A percentile compares a stretch with the other conserved stretches of the same genome.
These are phyloP conservation scores for Leptinotarsa tumamoca DNA, from an alignment of 2,888 invertebrate genomes.

Conservation along the genomic window DNA sequence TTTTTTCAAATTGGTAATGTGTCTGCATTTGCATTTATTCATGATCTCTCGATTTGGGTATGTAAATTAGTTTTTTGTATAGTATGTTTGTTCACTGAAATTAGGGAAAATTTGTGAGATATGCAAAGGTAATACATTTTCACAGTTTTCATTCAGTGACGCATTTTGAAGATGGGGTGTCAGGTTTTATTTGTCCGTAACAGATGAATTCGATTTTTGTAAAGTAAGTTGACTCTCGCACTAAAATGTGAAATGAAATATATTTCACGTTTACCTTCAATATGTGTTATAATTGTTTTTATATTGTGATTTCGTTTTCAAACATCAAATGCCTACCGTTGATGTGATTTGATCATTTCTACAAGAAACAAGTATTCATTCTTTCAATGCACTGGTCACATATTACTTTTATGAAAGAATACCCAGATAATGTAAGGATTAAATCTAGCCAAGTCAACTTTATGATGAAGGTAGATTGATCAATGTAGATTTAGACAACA, in stretches of 20 bases:
- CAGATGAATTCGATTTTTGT: background rate
- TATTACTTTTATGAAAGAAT: no score
- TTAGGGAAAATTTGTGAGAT: constrained; percentile 9
- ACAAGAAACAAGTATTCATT: no score
- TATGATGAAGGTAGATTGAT: no score
- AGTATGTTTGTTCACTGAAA: background rate
- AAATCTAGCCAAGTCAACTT: no score
- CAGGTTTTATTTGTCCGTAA: background rate
- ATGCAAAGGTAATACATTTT: background rate
- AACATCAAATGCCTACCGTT: no score
- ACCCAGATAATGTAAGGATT: no score
- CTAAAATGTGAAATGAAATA: no score
- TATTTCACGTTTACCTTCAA: no score
- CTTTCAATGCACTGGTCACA: no score
- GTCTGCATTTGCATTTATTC: constrained; percentile 10
- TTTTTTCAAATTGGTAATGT: background rate
- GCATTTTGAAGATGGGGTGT: background rate
- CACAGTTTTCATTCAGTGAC: background rate
- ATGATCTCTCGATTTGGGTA: background rate
- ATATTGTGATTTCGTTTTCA: background rate
- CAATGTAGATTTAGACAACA: no score
- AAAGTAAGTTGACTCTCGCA: background rate
- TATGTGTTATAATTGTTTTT: background rate
- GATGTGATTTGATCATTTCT: no score
- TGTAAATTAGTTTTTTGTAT: background rate